Conservation (phyloP, 2,797 vertebrate species). For the Danio albolineatus region DNA sequence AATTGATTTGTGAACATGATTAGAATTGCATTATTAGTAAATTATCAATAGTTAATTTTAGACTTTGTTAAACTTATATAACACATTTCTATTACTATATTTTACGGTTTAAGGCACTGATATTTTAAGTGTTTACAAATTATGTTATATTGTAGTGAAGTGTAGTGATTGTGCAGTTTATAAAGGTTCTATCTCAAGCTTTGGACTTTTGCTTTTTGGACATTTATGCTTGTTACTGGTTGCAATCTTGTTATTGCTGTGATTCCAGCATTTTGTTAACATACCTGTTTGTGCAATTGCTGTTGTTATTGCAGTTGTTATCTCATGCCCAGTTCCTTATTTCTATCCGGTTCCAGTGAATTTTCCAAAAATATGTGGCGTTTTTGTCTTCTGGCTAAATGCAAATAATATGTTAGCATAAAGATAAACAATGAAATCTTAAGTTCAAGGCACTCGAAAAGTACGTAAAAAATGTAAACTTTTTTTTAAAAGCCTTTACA, state of each 20-base stretch:
- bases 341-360: not conserved
- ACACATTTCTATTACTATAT: not conserved
- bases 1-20: too few species aligned
- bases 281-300: not conserved
- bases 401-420: not conserved
- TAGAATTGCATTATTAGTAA: not conserved
- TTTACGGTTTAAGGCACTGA: not conserved
- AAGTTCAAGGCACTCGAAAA: too few species aligned
- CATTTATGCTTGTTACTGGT: not conserved
- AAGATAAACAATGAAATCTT: too few species aligned
- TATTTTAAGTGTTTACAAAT: not conserved
- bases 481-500: too few species aligned
- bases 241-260: not conserved
- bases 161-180: not conserved
- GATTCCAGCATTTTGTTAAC: not conserved
- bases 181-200: not conserved
- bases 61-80: not conserved
- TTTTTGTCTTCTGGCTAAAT: not conserved
- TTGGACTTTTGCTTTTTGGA: too few species aligned
- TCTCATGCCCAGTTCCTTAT: not conserved
- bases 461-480: too few species aligned
- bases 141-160: too few species aligned
- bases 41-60: not conserved
- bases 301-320: not conserved
- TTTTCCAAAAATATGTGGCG: not conserved